phyloP scores from a whole-genome alignment of 2,888 invertebrate genomes.

The Isoperla grammatica region DNA sequence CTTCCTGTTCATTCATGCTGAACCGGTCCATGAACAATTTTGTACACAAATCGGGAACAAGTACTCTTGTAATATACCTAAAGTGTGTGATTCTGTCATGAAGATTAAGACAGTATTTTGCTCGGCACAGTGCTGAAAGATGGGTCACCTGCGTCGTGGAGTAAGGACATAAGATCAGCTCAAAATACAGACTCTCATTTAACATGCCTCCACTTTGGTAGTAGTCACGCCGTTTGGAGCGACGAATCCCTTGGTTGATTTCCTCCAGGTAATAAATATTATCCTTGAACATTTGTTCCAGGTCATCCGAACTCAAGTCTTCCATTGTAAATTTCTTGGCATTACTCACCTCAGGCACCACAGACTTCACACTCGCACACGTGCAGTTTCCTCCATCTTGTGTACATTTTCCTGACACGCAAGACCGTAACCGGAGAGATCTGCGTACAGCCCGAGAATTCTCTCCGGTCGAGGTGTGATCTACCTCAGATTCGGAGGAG shows the following conservation, averaged over 20 bases:
- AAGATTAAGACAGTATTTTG: background rate
- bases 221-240: background rate
- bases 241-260: background rate
- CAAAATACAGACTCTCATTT: background rate
- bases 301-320: background rate
- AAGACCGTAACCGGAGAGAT: too few relatives aligned
- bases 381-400: too few relatives aligned
- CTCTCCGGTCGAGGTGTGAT: too few relatives aligned
- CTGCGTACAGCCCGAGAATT: too few relatives aligned
- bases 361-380: too few relatives aligned
- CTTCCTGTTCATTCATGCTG: background rate
- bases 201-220: background rate
- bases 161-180: background rate
- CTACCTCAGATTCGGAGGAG: too few relatives aligned
- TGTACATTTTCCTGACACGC: too few relatives aligned
- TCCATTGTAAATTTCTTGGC: background rate
- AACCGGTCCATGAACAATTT: constrained; percentile 4
- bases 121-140: background rate
- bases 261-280: background rate
- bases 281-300: background rate
- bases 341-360: background rate
- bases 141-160: background rate
- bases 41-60: background rate
- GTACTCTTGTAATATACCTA: constrained; percentile 1
- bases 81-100: background rate